Base-by-base conservation (phyloP, 2,797 vertebrate species). In the Periparus ater region DNA sequence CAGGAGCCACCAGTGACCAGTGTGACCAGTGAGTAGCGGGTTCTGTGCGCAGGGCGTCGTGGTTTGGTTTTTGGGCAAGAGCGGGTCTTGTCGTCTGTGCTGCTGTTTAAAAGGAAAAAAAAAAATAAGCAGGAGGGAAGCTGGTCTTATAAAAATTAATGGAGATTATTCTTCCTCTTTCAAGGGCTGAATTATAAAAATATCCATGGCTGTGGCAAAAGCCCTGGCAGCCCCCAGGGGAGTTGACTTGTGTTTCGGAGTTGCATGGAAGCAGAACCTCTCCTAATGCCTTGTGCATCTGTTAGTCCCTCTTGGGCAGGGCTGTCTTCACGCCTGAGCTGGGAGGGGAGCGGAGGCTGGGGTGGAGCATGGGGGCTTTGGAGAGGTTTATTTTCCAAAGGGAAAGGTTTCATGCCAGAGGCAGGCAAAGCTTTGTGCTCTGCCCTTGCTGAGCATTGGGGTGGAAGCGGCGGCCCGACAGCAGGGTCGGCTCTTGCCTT, bases 1-100 rank as follows among this genome's bases (percentile, higher is more conserved):
- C 29, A 7, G 96, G 82, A 57, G 91, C 96, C 58, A 23, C 73
- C 60, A 93, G 91, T 7, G 9, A 55, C 19, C 80, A 29, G 57
- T 98, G 98, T 13, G 88, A 96, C 58, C 86, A 73, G 98, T 98
- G 91, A 97, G 98, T 94, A 85, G 29, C 0, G 20, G 38, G 38
- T 40, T 40, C 25, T 1, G 18, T 3, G 13, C 3, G 8, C 7
- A 9, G 13, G 0, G 8, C 2, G 0, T 4, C 1, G 42, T 30
- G 22, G 2, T 32, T 21, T 3, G 22, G 25, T 5, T 10, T 44
- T 19, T 0, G 40, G 65, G 67, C 27, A 17, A 25, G 76, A 65
- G n/a, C 0, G n/a, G 62, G 9, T 51, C 20, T 55, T 57, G 44
- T 71, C 3, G 5, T 42, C 53, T 18, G 42, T 61, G 90, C 11